Base-by-base conservation (phyloP, 2,113 vertebrate species). In the Morphnarchus princeps region DNA sequence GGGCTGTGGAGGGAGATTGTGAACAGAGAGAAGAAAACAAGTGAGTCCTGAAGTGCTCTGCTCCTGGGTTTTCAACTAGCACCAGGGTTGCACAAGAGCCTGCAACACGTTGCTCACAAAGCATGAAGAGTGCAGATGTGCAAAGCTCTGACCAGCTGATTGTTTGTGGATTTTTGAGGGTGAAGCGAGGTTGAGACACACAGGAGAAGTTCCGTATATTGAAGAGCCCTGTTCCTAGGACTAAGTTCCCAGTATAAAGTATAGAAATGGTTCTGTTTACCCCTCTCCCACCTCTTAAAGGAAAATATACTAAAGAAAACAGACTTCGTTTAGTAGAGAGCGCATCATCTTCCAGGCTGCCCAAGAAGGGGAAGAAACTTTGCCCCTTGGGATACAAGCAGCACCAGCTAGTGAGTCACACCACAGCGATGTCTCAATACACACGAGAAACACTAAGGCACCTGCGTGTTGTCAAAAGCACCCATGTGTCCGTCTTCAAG, bases 381-480 rank as follows among this genome's bases (percentile, higher is more conserved):
- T 22, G 26, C 10, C n/a, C 52, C 49, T 34, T 29, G 36, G 36
- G 55, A 17, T 10, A 42, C 14, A 32, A 22, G 55, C 43, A 52
- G 67, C 77, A 62, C 25, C 58, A 36, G 66, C 16, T 10, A 10
- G 8, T 1, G 28, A 58, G 36, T 40, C 45, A 45, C 38, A 18
- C 20, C 40, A 55, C 29, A 54, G 71, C 34, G 6, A 22, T 3
- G 0, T 10, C 36, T 40, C 52, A 11, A 9, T 3, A 26, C 24
- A 1, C 20, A 9, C 28, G 31, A 38, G 54, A 31, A 54, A 34
- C 0, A 2, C 45, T 3, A 15, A 6, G 29, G 34, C 13, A 36
- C 1, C 29, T 17, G 3, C 1, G 1, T 3, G 34, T 26, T 36
- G 78, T 11, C 40, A 13, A 28, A 18, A n/a, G 38, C 52, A 11